Percentiles rank a stretch among this genome's conserved stretches.
Conservation (phyloP, 2,888 invertebrate species). For the Julus scandinavius region DNA sequence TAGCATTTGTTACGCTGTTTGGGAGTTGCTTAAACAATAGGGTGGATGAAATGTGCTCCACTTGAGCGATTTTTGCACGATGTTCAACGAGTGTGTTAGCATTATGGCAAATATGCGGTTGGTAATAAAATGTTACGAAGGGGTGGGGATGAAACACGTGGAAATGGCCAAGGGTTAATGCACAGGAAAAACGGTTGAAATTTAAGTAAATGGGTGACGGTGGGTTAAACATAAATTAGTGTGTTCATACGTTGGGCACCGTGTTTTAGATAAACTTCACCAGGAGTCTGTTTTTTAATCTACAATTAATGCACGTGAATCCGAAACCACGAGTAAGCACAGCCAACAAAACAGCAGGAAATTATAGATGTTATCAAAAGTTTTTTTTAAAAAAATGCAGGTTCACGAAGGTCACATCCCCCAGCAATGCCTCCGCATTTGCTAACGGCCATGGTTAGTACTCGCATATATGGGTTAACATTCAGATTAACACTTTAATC, state of each 20-base stretch:
- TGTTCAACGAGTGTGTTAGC: conserved; percentile 20
- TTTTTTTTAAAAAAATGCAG: background rate
- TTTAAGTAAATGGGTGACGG: background rate
- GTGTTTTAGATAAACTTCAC: background rate
- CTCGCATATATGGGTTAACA: too few relatives aligned
- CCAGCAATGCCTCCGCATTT: too few relatives aligned
- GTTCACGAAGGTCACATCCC: background rate
- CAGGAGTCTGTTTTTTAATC: conserved; percentile 3
- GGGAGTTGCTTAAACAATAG: conserved; percentile 19
- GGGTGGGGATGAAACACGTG: background rate
- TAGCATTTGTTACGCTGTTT: background rate
- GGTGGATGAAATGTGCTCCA: conserved; percentile 12
- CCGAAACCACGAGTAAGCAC: background rate
- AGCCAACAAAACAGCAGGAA: background rate
- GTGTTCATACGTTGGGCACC: background rate
- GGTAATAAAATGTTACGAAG: background rate
- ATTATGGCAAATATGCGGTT: conserved; percentile 33
- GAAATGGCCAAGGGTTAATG: background rate
- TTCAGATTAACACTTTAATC: too few relatives aligned
- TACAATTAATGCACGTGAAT: conserved; percentile 19
- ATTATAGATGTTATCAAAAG: background rate
- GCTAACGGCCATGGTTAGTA: too few relatives aligned
- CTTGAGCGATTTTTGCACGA: conserved; percentile 3
- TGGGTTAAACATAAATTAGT: background rate
- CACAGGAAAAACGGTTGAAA: conserved; percentile 35